Conservation (phyloP, 2,888 invertebrate species). For the Muschampia plurimacula region DNA sequence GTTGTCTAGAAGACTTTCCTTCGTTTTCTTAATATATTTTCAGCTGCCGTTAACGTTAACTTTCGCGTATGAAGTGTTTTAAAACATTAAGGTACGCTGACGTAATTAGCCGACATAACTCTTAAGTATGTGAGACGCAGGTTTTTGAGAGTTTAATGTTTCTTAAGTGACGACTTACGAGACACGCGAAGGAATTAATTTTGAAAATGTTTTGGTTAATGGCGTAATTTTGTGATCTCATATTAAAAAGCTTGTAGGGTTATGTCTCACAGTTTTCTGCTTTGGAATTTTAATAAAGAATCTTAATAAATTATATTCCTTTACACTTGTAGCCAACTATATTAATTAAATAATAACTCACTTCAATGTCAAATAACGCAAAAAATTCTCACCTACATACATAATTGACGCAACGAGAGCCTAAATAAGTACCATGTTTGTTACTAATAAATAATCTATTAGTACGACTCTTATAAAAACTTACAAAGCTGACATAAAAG, state of each 20-base stretch:
- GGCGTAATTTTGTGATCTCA: conserved; percentile 30
- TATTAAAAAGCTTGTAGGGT: conserved; percentile 24
- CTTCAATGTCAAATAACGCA: not conserved
- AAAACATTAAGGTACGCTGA: conserved; percentile 65
- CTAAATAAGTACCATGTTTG: conserved; percentile 25
- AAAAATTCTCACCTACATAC: not conserved
- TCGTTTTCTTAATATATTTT: conserved; percentile 63
- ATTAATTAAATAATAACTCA: not conserved
- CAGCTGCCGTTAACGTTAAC: conserved; percentile 62
- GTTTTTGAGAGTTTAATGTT: conserved; percentile 55
- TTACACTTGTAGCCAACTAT: not conserved
- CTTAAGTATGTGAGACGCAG: conserved; percentile 61
- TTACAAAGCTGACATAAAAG: conserved; percentile 37
- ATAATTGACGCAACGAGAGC: conserved; percentile 23
- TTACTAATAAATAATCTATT: conserved; percentile 35
- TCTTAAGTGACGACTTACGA: conserved; percentile 48
- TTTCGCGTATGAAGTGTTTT: conserved; percentile 73
- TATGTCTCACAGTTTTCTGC: not conserved
- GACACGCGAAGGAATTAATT: conserved; percentile 33
- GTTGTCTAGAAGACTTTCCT: conserved; percentile 53
- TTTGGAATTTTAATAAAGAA: not conserved
- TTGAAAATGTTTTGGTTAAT: conserved; percentile 33
- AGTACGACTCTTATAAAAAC: conserved; percentile 13
- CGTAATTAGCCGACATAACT: conserved; percentile 66
- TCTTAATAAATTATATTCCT: not conserved